These are phyloP conservation scores for Lophochroa leadbeateri DNA, from an alignment of 2,113 vertebrate genomes.

Conservation along the genomic window DNA sequence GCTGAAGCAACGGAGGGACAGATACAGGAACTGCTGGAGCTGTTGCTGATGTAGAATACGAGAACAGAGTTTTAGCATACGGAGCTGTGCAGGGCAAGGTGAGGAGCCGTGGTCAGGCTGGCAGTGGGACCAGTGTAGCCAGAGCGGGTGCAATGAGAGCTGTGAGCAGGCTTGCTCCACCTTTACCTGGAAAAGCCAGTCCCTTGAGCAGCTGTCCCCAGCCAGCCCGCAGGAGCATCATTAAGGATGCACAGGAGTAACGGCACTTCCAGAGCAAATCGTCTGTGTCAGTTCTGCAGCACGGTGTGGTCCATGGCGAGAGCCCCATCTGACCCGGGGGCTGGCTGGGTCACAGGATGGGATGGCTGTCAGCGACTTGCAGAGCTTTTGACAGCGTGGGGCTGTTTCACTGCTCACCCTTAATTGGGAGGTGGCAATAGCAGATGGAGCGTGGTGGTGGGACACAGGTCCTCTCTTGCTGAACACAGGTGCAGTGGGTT, in stretches of 20 bases:
- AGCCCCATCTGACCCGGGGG: not conserved
- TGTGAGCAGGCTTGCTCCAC: not conserved
- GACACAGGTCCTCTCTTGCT: not conserved
- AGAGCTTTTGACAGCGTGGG: accelerated
- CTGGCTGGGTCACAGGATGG: not conserved
- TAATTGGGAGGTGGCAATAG: not conserved
- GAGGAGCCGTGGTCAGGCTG: not conserved
- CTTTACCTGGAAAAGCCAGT: not conserved
- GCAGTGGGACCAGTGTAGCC: accelerated
- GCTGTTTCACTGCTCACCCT: not conserved
- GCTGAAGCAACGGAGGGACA: not conserved
- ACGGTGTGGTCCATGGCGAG: not conserved
- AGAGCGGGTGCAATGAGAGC: not conserved
- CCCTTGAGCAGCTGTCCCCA: no score
- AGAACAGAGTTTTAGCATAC: not conserved
- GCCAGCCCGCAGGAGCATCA: not conserved
- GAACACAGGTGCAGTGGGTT: not conserved
- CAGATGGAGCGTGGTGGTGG: not conserved
- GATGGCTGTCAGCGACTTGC: accelerated
- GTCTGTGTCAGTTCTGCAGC: not conserved
- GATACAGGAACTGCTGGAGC: not conserved
- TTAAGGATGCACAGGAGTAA: not conserved
- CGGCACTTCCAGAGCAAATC: not conserved
- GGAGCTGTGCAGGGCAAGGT: not conserved
- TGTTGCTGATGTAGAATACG: not conserved